Base-by-base conservation (phyloP, 2,888 invertebrate genomes). In the Crocallis elinguaria region DNA sequence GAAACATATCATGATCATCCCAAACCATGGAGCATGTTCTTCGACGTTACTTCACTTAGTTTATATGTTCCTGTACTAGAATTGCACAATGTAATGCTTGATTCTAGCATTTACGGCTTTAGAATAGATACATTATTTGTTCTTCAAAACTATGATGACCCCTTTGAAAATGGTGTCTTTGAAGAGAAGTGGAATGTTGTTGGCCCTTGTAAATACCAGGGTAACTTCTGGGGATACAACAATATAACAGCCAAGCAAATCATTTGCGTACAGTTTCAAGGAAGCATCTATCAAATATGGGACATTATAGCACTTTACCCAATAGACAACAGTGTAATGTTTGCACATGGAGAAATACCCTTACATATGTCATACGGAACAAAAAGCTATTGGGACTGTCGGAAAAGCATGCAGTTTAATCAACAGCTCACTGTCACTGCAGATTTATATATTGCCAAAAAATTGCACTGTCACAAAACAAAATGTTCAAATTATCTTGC, bases 331-430 rank as follows among this genome's bases (percentile, higher is more conserved):
- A 92, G 92, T 23, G 83, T 96, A 3, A 93, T 96, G 92, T 92
- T 96, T 69, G 93, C 95, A 57, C 95, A 96, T 77, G 97, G 96
- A 9, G 98, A 98, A 88, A 95, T 97, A 50, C 94, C 96, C 1
- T 80, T 98, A 14, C 98, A 98, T 77, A 95, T 98, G 70, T 88
- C 89, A n/a, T 99, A 96, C 85, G 98, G 98, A 0, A 95, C 95
- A 33, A 87, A 88, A 46, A 85, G 93, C 17, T 99, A 96, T 81
- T 99, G 99, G 99, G 88, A 92, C 64, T 96, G 96, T 13, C 92
- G 97, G 55, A 93, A 97, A 66, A 99, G 99, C 71, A 98, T 99
- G 97, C 93, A 96, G 66, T 99, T 98, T 79, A 95, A 95, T 51
- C 87, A 90, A 39, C 80, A 93, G 11, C 92, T 99, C 0, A 78